phyloP scores from a whole-genome alignment of 2,888 invertebrate species.

The Isoperla grammatica region DNA sequence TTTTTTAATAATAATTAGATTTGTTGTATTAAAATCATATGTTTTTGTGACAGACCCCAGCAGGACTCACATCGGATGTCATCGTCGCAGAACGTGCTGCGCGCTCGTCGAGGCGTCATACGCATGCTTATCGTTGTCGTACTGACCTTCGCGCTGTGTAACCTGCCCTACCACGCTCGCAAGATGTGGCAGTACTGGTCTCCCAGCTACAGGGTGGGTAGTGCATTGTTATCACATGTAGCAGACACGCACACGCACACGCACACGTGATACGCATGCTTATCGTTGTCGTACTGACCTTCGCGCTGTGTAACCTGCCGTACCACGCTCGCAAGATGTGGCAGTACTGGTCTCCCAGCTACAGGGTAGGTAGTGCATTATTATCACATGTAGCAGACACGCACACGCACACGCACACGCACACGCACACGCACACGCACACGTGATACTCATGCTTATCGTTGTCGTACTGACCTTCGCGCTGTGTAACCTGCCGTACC shows the following conservation, averaged over 20 bases:
- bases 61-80: constrained; percentile 55
- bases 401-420: no score
- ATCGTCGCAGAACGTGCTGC: constrained; percentile 68
- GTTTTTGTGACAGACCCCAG: constrained; percentile 36
- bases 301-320: constrained; percentile 84
- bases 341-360: constrained; percentile 72
- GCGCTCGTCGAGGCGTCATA: constrained; percentile 78
- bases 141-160: constrained; percentile 81
- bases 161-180: constrained; percentile 82
- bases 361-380: constrained; percentile 65
- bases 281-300: constrained; percentile 81
- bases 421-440: constrained; percentile 73
- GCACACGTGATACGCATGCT: no score
- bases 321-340: constrained; percentile 84
- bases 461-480: constrained; percentile 86
- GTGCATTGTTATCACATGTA: no score
- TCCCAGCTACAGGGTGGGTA: constrained; percentile 60
- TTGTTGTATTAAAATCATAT: no score
- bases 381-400: no score
- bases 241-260: no score
- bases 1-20: no score
- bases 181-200: constrained; percentile 86
- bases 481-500: constrained; percentile 82
- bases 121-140: constrained; percentile 86
- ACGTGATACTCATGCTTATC: constrained; percentile 84